These are phyloP conservation scores for Agrochola macilenta DNA, from an alignment of 2,888 invertebrate genomes.

Conservation along the genomic window DNA sequence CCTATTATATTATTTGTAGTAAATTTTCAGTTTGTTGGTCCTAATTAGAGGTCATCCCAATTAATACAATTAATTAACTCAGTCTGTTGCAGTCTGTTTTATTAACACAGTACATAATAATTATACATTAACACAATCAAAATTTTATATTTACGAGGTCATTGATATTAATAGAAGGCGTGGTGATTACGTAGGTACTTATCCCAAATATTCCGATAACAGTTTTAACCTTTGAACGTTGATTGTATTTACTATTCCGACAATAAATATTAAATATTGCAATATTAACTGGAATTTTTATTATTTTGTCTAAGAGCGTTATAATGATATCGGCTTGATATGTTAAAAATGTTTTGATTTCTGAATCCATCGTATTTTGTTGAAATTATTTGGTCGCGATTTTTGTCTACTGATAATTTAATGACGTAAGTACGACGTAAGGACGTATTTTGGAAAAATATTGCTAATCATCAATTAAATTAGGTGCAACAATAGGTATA, in stretches of 20 bases:
- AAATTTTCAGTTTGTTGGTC: too few species aligned
- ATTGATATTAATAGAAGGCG: conserved; percentile 42
- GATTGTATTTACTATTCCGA: background rate
- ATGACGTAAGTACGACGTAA: conserved; percentile 1
- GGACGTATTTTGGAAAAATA: background rate
- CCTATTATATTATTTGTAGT: too few species aligned
- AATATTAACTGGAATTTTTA: background rate
- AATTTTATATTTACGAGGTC: conserved; percentile 31
- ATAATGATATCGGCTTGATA: background rate
- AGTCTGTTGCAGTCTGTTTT: background rate
- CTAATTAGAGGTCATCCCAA: conserved; percentile 24
- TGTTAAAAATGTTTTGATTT: background rate
- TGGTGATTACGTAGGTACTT: conserved; percentile 23
- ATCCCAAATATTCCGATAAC: conserved; percentile 23
- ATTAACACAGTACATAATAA: background rate
- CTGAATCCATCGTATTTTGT: background rate
- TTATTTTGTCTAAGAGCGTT: conserved; percentile 17
- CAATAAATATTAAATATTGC: background rate
- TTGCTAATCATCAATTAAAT: conserved; percentile 10
- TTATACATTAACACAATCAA: conserved; percentile 9
- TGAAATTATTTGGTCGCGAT: background rate
- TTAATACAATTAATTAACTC: background rate
- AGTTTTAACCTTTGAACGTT: conserved; percentile 38
- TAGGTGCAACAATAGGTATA: background rate
- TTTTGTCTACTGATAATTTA: conserved; percentile 1